Base-by-base conservation (phyloP, 2,113 vertebrate species). In the Coturnix japonica region DNA sequence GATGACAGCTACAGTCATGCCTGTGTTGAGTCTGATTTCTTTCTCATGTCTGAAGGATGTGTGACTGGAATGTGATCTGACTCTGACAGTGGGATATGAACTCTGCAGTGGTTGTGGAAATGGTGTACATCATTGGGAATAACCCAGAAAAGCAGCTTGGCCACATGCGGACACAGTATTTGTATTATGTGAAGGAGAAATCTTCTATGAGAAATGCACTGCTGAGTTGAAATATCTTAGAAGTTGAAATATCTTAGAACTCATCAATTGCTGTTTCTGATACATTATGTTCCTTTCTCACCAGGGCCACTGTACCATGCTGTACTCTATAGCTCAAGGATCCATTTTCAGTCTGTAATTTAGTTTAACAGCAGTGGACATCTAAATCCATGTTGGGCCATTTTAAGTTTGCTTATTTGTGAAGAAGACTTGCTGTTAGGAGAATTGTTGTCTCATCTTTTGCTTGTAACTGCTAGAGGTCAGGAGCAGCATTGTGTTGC, bases 21-120 rank as follows among this genome's bases (percentile, higher is more conserved):
- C 33, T 95, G 46, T 69, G 63, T 60, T 76, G 57, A 82, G 51
- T 66, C 67, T 73, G 28, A 67, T 93, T 90, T 89, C 31, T 86
- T 87, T 89, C 90, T 87, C 60, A 76, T 73, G 46, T 73, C 71
- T 87, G 73, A 85, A 87, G 49, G 14, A 11, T 78, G 43, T 56
- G 81, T 94, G 95, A 93, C 64, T 85, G 46, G 67, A 78, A 77
- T 74, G 64, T 60, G 33, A 54, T 46, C 17, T 65, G 75, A 31
- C 31, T 61, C 14, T 67, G 66, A 15, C 2, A 1, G 41, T 54
- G 41, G 60, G 67, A 89, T 85, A 82, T 43, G 70, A 63, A 76
- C 64, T n/a, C 79, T 71, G 41, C 0, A 0, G 19, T 64, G n/a
- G 10, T 37, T 89, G 43, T 61, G 77, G 80, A 89, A 65, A 41